phyloP scores from a whole-genome alignment of 2,797 vertebrate species.

The Xiphorhynchus erythropygius region DNA sequence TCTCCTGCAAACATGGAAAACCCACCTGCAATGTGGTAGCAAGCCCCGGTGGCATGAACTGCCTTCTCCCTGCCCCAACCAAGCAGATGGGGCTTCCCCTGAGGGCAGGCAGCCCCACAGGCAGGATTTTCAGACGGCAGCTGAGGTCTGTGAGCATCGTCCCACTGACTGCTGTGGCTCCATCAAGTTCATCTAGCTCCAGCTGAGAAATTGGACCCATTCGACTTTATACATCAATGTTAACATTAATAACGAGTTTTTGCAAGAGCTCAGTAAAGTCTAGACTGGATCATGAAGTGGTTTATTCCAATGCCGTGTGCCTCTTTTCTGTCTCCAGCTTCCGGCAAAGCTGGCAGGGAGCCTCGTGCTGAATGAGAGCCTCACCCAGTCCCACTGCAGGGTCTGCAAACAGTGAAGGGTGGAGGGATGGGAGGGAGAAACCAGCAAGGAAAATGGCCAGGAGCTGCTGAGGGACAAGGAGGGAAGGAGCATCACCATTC shows the following conservation, averaged over 20 bases:
- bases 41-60: background rate
- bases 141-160: constrained; percentile 18
- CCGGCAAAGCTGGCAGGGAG: background rate
- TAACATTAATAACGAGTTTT: constrained; percentile 60
- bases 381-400: background rate
- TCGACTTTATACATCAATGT: constrained; percentile 54
- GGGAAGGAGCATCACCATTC: background rate
- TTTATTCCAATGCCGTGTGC: background rate
- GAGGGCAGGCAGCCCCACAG: background rate
- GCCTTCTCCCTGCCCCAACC: background rate
- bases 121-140: background rate
- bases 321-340: background rate
- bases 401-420: background rate
- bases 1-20: background rate
- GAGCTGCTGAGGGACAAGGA: background rate
- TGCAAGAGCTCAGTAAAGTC: constrained; percentile 67
- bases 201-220: constrained; percentile 46
- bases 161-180: constrained; percentile 33
- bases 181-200: constrained; percentile 51
- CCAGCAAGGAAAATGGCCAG: background rate
- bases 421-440: background rate
- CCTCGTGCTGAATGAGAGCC: background rate
- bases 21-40: background rate
- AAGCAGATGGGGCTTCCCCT: background rate
- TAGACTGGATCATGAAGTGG: constrained; percentile 15